These are phyloP conservation scores for Centropus unirufus DNA, from an alignment of 2,113 vertebrate species.

Conservation along the genomic window DNA sequence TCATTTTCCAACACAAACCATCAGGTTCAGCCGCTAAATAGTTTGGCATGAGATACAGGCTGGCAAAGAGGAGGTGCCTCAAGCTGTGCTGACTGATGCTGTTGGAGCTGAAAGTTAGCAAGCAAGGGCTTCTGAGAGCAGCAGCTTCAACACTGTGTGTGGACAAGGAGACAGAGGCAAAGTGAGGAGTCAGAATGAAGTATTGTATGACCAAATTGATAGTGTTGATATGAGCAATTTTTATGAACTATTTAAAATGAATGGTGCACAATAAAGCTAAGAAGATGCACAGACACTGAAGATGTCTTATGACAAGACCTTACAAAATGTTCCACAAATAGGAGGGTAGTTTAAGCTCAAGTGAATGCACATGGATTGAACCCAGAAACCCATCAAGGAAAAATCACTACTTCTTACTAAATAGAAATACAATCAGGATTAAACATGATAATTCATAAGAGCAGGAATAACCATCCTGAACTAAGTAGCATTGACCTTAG, in stretches of 20 bases:
- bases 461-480: background rate
- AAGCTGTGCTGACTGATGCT: background rate
- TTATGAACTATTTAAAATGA: background rate
- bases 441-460: background rate
- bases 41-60: background rate
- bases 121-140: background rate
- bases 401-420: background rate
- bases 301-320: background rate
- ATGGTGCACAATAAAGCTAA: background rate
- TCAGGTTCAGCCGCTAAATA: background rate
- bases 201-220: accelerated
- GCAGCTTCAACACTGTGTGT: background rate
- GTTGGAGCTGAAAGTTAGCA: background rate
- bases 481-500: background rate
- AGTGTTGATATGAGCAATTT: background rate
- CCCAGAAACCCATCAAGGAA: background rate
- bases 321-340: background rate
- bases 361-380: background rate
- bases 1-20: background rate
- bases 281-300: background rate
- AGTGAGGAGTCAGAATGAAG: background rate
- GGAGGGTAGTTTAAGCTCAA: background rate
- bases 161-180: background rate
- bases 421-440: background rate
- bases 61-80: background rate